Percentiles rank a stretch among this genome's conserved stretches.
Conservation (phyloP, 2,113 vertebrate genomes). For the Tringa solitaria region DNA sequence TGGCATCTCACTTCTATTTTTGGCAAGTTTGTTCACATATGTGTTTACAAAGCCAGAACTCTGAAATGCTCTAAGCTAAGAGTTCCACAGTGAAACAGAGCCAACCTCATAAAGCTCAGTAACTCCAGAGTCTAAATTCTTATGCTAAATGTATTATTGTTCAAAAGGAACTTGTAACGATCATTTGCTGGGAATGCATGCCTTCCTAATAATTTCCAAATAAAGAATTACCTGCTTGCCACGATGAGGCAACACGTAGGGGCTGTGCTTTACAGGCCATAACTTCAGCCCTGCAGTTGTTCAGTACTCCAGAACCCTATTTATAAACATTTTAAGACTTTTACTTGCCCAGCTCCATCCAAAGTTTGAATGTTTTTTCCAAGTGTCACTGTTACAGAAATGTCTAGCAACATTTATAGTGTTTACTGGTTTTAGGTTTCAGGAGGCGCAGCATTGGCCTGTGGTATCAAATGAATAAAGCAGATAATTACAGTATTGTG, state of each 20-base stretch:
- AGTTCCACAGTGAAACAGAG: slow-evolving; percentile 25
- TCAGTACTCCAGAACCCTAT: not conserved
- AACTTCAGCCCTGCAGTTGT: not conserved
- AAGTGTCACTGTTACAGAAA: not conserved
- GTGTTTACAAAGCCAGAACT: slow-evolving; percentile 44
- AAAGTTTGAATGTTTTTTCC: not conserved
- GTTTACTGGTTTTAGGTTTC: not conserved
- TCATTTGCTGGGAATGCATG: slow-evolving; percentile 10
- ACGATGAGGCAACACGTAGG: not conserved
- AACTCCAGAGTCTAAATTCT: slow-evolving; percentile 43
- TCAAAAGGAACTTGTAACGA: slow-evolving; percentile 32
- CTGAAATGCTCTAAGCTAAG: slow-evolving; percentile 20
- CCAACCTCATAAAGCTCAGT: slow-evolving; percentile 39
- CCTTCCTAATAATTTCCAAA: slow-evolving; percentile 25
- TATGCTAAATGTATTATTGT: not conserved
- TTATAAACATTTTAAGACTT: not conserved
- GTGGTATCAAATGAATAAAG: not conserved
- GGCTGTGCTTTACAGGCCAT: not conserved
- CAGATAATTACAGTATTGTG: not conserved
- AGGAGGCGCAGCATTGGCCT: not conserved
- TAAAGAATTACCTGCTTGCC: slow-evolving; percentile 1
- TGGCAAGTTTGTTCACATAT: slow-evolving; percentile 29
- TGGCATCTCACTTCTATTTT: slow-evolving; percentile 57
- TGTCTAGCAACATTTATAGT: not conserved
- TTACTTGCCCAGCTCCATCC: not conserved